phyloP scores from a whole-genome alignment of 2,888 invertebrate genomes.

The Shargacucullia verbasci region DNA sequence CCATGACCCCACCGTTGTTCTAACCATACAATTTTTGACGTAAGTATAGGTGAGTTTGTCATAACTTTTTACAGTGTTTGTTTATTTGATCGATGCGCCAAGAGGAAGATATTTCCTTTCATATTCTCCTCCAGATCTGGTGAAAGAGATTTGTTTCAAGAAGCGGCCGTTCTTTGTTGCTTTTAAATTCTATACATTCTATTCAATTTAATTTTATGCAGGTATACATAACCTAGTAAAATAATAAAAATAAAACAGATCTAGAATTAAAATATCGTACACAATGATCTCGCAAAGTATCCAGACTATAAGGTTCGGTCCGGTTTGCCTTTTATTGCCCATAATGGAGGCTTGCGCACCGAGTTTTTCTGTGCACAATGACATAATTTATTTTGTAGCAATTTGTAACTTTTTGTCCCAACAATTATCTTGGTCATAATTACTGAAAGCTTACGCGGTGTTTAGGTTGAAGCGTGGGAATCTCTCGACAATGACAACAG shows the following conservation, averaged over 20 bases:
- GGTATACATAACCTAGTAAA: neutral
- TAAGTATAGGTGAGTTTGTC: too few species aligned
- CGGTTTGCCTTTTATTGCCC: conserved; percentile 29
- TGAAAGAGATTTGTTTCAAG: too few species aligned
- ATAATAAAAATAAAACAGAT: neutral
- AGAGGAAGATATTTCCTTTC: too few species aligned
- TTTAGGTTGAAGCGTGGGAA: conserved; percentile 42
- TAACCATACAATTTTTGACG: too few species aligned
- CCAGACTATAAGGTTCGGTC: conserved; percentile 24
- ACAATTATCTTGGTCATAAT: conserved; percentile 34
- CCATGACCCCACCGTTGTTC: too few species aligned
- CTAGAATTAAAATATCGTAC: conserved; percentile 3
- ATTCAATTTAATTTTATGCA: too few species aligned
- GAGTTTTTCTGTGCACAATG: conserved; percentile 45
- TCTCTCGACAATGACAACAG: conserved; percentile 21
- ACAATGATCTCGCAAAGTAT: neutral
- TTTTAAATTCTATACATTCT: too few species aligned
- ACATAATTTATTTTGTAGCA: conserved; percentile 55
- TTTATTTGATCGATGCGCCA: too few species aligned
- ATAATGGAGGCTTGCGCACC: conserved; percentile 15
- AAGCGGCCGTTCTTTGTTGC: too few species aligned
- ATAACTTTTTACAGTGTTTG: too few species aligned
- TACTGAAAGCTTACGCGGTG: conserved; percentile 22
- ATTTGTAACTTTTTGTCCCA: conserved; percentile 55
- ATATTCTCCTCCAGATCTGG: too few species aligned